Evolutionary conservation across 2,797 vertebrate species (phyloP).

Genomic region (Cynopterus sphinx): DNA sequence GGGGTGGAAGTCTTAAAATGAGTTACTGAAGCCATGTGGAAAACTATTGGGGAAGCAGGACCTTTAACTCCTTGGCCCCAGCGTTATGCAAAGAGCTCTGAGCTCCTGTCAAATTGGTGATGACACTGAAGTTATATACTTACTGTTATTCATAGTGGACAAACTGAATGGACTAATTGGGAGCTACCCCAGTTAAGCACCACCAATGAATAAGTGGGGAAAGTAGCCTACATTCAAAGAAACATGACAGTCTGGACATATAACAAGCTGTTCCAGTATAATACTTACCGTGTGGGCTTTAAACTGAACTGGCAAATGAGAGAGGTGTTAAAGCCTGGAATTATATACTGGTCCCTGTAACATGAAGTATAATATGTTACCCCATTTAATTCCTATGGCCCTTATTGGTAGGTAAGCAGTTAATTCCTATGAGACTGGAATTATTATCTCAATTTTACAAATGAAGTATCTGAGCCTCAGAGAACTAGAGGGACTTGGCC

Average conservation of each 20-base stretch:
- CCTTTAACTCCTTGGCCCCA: neutral
- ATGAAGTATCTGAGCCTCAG: neutral
- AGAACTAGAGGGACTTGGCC: neutral
- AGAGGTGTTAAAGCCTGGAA: neutral
- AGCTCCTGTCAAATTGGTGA: neutral
- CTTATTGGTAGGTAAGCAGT: neutral
- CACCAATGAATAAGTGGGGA: neutral
- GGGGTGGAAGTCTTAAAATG: neutral
- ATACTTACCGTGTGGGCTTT: neutral
- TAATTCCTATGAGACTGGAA: neutral
- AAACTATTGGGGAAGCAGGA: neutral
- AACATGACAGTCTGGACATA: neutral
- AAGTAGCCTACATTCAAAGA: neutral
- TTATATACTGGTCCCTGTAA: neutral
- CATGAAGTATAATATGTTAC: neutral
- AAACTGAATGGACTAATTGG: neutral
- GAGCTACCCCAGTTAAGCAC: neutral
- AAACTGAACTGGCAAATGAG: neutral
- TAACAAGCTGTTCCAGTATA: neutral
- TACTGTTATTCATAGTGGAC: neutral
- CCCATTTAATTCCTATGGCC: neutral
- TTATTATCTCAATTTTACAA: conserved; percentile 2
- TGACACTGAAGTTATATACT: neutral
- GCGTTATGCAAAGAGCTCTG: neutral
- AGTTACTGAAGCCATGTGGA: neutral